Base-by-base conservation (phyloP, 2,888 invertebrate genomes). In the Rambutsinella grinnellia region DNA sequence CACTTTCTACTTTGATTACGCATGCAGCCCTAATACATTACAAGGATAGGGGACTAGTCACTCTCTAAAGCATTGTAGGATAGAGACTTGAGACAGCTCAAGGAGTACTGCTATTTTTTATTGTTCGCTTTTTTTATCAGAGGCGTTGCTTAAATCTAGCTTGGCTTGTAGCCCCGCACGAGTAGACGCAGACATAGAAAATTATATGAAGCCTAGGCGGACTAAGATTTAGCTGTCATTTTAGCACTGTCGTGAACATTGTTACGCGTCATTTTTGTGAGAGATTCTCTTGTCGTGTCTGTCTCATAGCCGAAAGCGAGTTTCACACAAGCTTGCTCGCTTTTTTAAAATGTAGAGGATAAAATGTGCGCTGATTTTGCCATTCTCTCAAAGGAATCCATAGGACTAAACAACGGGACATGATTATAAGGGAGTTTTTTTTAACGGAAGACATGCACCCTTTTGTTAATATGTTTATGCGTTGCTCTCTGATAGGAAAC, bases 61-160 rank as follows among this genome's bases (percentile, higher is more conserved):
- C n/a, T n/a, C n/a, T n/a, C n/a, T n/a, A n/a, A n/a, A n/a, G 36
- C 36, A 36, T 36, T 36, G 13, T 36, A 13, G 36, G 13, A 36
- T 36, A 36, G 36, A 36, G 36, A 36, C 36, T n/a, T n/a, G n/a
- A n/a, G 28, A 27, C 28, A 57, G 57, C 36, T 57, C 57, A 57
- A 57, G 57, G 57, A 57, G 57, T 57, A 57, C 57, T 17, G 28
- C 57, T 57, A 57, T 57, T 57, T n/a, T n/a, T 57, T 23, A 23
- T 54, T 54, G 8, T 54, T 54, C 21, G 54, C 5, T 23, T 21
- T 54, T 19, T 21, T 3, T 23, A 54, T 23, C 13, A 19, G 56
- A 8, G 21, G 17, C 6, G 5, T 13, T 2, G 36, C 5, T 36
- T 36, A 13, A 36, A 13, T 5, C 36, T 36, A 5, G 5, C 36